Evolutionary conservation across 1,140 invertebrate genomes (phyloP).

Genomic region (Triops longicaudatus): DNA sequence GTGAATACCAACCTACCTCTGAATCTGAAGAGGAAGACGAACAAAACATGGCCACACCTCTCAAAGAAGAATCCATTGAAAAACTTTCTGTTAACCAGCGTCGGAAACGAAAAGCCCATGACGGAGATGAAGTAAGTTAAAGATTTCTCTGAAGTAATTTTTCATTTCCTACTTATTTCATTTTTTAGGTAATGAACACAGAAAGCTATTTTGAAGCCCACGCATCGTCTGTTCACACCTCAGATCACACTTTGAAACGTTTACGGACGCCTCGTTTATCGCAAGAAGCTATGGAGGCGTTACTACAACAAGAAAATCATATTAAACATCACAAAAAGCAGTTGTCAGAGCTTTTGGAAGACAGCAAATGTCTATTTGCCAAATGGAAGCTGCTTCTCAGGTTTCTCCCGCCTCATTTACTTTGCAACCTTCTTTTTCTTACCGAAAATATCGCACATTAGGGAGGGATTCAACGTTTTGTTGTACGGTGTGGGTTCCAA

Average conservation of each 20-base stretch:
- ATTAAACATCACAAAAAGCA: constrained; percentile 36
- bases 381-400: constrained; percentile 42
- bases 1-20: not conserved
- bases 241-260: constrained; percentile 68
- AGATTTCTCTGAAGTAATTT: no score
- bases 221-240: constrained; percentile 51
- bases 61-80: not conserved
- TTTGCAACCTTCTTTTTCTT: constrained; percentile 34
- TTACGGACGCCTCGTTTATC: constrained; percentile 61
- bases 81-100: not conserved
- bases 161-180: no score
- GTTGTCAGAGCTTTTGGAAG: constrained; percentile 35
- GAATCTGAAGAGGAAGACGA: not conserved
- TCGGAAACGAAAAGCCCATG: not conserved
- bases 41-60: not conserved
- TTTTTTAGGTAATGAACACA: constrained; percentile 29
- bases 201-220: constrained; percentile 43
- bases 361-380: constrained; percentile 36
- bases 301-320: constrained; percentile 39
- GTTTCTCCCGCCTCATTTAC: constrained; percentile 39
- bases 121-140: not conserved
- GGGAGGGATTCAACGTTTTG: constrained; percentile 77
- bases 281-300: constrained; percentile 53
- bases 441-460: constrained; percentile 41
- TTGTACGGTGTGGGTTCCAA: constrained; percentile 87